Percentiles rank a stretch among this genome's conserved stretches.
These are phyloP conservation scores for Gobio occitaniae DNA, from an alignment of 2,797 vertebrate genomes.

Conservation along the genomic window DNA sequence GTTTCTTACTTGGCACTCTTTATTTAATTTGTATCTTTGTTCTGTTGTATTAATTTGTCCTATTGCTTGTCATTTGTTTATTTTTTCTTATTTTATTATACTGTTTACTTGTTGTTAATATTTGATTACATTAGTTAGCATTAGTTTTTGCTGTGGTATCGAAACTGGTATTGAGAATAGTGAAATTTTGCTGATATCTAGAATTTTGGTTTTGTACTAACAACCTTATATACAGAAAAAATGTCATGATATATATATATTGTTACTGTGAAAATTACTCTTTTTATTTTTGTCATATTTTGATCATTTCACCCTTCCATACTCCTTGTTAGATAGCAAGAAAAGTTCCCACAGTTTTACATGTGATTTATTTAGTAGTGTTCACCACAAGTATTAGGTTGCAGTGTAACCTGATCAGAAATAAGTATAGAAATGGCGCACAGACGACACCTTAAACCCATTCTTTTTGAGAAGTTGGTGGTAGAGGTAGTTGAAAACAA, in stretches of 20 bases:
- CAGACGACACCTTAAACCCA: not conserved
- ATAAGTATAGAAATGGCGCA: not conserved
- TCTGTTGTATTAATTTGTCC: no score
- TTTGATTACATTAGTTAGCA: not conserved
- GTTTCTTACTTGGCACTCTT: not conserved
- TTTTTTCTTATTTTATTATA: no score
- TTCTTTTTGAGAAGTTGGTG: not conserved
- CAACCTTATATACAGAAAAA: not conserved
- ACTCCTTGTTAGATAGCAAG: not conserved
- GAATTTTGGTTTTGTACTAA: not conserved
- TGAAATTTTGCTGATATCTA: not conserved
- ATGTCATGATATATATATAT: not conserved
- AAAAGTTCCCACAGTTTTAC: no score
- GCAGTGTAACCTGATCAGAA: no score
- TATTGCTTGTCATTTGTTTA: no score
- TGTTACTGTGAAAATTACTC: no score
- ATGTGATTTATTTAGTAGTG: not conserved
- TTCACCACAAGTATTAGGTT: not conserved
- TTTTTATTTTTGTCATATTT: no score
- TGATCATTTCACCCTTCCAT: not conserved
- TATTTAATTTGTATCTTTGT: no score
- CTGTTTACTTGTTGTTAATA: not conserved
- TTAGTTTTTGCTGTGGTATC: not conserved
- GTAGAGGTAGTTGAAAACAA: not conserved
- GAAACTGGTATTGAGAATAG: no score